phyloP scores from a whole-genome alignment of 2,888 invertebrate species.

The Drosophila flavopinicola region DNA sequence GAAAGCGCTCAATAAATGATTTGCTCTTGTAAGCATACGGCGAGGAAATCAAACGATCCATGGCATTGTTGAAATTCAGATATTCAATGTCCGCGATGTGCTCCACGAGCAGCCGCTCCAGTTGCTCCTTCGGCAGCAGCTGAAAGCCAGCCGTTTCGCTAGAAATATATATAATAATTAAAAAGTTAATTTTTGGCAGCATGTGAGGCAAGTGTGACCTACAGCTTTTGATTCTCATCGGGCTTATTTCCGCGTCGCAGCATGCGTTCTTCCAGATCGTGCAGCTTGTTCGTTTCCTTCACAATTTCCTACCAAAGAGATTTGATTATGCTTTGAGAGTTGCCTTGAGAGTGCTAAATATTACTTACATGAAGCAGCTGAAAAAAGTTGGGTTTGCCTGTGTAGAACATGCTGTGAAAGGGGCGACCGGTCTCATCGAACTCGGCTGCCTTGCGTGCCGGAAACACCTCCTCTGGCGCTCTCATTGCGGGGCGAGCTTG shows the following conservation, averaged over 20 bases:
- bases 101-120: slow-evolving; percentile 89
- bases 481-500: slow-evolving; percentile 95
- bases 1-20: slow-evolving; percentile 90
- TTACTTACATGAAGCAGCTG: slow-evolving; percentile 90
- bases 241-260: slow-evolving; percentile 87
- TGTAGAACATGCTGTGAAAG: slow-evolving; percentile 96
- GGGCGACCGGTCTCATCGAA: slow-evolving; percentile 97
- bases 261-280: slow-evolving; percentile 90
- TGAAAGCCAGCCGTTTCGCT: slow-evolving; percentile 86
- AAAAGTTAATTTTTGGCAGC: not conserved
- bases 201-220: slow-evolving; percentile 69
- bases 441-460: slow-evolving; percentile 92
- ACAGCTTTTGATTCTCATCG: slow-evolving; percentile 87
- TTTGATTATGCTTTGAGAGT: not conserved
- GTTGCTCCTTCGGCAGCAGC: slow-evolving; percentile 88
- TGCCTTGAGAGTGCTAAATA: too few relatives aligned
- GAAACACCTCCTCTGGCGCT: slow-evolving; percentile 94
- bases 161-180: not conserved
- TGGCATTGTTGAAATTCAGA: slow-evolving; percentile 88
- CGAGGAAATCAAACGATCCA: slow-evolving; percentile 89
- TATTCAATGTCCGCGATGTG: slow-evolving; percentile 89
- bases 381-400: slow-evolving; percentile 93
- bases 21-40: slow-evolving; percentile 89
- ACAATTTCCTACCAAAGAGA: slow-evolving; percentile 87
- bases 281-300: slow-evolving; percentile 88